Base-by-base conservation (phyloP, 2,888 invertebrate species). In the Seira sanloemensis region DNA sequence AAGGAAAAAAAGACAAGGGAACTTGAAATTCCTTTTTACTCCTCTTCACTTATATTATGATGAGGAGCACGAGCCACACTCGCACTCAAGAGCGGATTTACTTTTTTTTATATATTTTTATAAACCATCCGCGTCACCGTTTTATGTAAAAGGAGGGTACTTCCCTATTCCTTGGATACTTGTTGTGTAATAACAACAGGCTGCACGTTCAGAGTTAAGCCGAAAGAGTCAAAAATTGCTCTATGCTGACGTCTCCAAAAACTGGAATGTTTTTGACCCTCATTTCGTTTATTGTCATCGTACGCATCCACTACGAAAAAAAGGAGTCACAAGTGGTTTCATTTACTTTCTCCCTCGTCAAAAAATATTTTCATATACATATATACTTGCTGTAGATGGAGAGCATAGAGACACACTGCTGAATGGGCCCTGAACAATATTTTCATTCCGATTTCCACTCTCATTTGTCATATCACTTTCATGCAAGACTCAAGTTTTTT, bases 41-140 rank as follows among this genome's bases (percentile, higher is more conserved):
- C 21, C 23, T 21, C 9, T 21, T 4, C 58, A 18, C n/a, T 58
- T 58, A 21, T 66, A 66, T 58, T 58, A 58, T 58, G 58, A 58
- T 16, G 58, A 58, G n/a, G 66, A 66, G 66, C 66, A 66, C 66
- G 66, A 66, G 66, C 66, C 66, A 21, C 66, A 21, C 66, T 16
- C 19, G 23, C 7, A 66, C 66, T n/a, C 58, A 58, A 58, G 19
- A 58, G 58, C 58, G 58, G 58, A 58, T 58, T 58, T 58, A 66
- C n/a, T 66, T 66, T 5, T 66, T 66, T 23, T 16, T 66, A 66
- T 58, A 66, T 7, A 21, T 66, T 5, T 66, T 66, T 23, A 4
- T 66, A 66, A 66, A 21, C 21, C 66, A 66, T 66, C 37, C 37
- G 4, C 12, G 37, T 37, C 37, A 37, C 37, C 12, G 12, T 37